phyloP scores from a whole-genome alignment of 2,888 invertebrate genomes.

The Melinopterus prodromus region DNA sequence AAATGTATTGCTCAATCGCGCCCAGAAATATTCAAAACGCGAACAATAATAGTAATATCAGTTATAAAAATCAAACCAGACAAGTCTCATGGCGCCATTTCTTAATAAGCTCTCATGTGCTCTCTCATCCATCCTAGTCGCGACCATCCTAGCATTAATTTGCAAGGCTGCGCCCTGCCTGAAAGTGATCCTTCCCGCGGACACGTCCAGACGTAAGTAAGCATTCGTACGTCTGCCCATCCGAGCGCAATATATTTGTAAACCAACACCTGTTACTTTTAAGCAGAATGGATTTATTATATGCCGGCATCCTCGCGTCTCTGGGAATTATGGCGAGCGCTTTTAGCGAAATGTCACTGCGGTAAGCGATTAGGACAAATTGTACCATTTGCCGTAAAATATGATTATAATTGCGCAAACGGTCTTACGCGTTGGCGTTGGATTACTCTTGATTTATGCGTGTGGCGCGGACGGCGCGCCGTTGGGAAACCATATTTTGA shows the following conservation, averaged over 20 bases:
- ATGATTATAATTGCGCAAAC: slow-evolving; percentile 20
- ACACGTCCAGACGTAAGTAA: slow-evolving; percentile 9
- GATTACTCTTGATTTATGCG: slow-evolving; percentile 24
- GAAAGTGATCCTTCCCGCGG: slow-evolving; percentile 22
- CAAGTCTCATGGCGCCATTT: slow-evolving; percentile 21
- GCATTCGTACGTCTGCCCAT: slow-evolving; percentile 11
- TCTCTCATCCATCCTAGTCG: background rate
- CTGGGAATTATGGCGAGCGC: slow-evolving; percentile 43
- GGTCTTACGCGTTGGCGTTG: slow-evolving; percentile 23
- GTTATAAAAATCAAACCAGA: slow-evolving; percentile 18
- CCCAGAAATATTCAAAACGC: no score
- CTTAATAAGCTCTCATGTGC: background rate
- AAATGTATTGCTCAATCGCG: no score
- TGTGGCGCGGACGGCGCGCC: background rate
- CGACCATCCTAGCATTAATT: slow-evolving; percentile 7
- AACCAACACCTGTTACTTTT: slow-evolving; percentile 21
- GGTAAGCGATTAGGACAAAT: slow-evolving; percentile 27
- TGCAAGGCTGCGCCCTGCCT: slow-evolving; percentile 22
- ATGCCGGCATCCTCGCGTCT: slow-evolving; percentile 21
- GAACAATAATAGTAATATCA: no score
- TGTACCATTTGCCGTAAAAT: slow-evolving; percentile 25
- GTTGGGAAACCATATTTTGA: slow-evolving; percentile 24
- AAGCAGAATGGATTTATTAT: slow-evolving; percentile 19
- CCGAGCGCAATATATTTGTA: slow-evolving; percentile 24
- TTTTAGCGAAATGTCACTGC: slow-evolving; percentile 43